Conservation (phyloP, 2,888 invertebrate genomes). For the Hirtodrosophila alboralis region DNA sequence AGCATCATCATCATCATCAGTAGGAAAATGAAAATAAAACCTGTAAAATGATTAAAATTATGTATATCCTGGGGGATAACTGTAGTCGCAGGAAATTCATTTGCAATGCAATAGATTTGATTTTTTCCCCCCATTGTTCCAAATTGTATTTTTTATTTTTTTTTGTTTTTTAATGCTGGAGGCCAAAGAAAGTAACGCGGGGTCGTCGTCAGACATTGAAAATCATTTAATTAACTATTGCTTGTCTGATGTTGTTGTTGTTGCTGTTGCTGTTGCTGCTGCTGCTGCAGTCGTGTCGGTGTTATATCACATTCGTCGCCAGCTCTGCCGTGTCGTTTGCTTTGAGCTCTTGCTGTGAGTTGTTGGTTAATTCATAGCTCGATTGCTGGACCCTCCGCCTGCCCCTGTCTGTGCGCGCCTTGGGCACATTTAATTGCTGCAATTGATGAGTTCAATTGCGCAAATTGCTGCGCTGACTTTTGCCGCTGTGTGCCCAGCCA, state of each 20-base stretch:
- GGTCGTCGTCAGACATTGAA: conserved; percentile 66
- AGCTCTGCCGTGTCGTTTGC: conserved; percentile 33
- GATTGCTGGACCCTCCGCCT: conserved; percentile 19
- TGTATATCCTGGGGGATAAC: conserved; percentile 33
- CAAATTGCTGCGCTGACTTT: conserved; percentile 71
- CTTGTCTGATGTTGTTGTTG: too few species aligned
- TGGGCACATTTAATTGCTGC: conserved; percentile 75
- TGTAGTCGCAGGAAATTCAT: conserved; percentile 43
- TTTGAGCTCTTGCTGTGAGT: too few species aligned
- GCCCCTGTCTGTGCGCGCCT: too few species aligned
- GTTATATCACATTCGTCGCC: conserved; percentile 50
- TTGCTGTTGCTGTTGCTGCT: too few species aligned
- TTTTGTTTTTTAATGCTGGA: conserved; percentile 24
- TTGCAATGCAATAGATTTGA: conserved; percentile 45
- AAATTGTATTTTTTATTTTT: too few species aligned
- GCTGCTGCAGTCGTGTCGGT: conserved; percentile 18
- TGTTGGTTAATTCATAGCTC: conserved; percentile 65
- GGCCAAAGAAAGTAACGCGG: conserved; percentile 63
- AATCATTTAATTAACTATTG: conserved; percentile 79
- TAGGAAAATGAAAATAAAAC: too few species aligned
- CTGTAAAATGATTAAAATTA: conserved; percentile 18
- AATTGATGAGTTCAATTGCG: conserved; percentile 80
- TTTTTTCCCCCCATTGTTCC: conserved; percentile 37
- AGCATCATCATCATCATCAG: not conserved
- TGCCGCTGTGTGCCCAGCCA: conserved; percentile 18